Percentiles rank a stretch among this genome's conserved stretches.
Evolutionary conservation across 2,797 vertebrate genomes (phyloP).

Genomic region (Poecilia wingei): DNA sequence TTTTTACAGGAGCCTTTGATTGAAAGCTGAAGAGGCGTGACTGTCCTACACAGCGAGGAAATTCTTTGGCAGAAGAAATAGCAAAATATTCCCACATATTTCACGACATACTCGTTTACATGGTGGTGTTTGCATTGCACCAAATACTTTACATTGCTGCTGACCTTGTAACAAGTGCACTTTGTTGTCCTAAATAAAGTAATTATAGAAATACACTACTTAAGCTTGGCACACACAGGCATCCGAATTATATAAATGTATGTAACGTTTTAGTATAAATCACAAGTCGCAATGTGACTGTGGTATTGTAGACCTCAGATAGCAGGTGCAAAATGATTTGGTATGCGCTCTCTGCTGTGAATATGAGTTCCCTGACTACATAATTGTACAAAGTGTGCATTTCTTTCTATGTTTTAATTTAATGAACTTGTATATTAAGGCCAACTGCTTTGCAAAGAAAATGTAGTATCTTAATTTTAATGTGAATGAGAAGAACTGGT

Average conservation of each 20-base stretch:
- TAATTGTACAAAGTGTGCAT: neutral
- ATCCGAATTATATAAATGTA: neutral
- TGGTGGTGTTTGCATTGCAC: neutral
- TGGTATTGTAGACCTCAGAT: neutral
- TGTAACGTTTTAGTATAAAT: neutral
- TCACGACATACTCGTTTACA: constrained; percentile 5
- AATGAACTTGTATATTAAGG: neutral
- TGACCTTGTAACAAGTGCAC: neutral
- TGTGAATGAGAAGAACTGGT: neutral
- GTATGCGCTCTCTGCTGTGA: neutral
- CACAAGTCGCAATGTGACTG: neutral
- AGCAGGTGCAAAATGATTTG: neutral
- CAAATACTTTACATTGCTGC: neutral
- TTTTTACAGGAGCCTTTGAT: constrained; percentile 74
- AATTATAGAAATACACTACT: neutral
- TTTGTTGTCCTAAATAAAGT: neutral
- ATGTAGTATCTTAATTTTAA: neutral
- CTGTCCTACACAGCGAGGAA: constrained; percentile 15
- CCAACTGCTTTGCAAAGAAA: neutral
- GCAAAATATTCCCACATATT: neutral
- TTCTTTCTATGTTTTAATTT: neutral
- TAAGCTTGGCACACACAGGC: neutral
- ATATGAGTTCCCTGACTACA: neutral
- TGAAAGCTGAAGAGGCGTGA: constrained; percentile 50
- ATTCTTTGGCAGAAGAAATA: constrained; percentile 15